Evolutionary conservation across 2,888 invertebrate genomes (phyloP).

Genomic region (Lepidonotus clava): DNA sequence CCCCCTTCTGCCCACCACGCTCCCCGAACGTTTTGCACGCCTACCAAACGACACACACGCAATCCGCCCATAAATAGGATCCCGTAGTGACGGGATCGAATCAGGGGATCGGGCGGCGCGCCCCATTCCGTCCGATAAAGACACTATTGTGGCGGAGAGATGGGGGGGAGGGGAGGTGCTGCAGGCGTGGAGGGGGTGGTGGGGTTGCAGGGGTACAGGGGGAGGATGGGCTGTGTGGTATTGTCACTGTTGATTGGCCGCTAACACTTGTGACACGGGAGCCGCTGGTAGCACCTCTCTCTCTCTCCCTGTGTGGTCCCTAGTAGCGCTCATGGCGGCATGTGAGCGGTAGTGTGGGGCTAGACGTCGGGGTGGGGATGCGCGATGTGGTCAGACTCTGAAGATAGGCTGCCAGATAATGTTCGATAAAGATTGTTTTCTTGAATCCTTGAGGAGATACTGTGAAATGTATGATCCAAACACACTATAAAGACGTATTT

Average conservation of each 20-base stretch:
- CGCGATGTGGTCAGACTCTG: no score
- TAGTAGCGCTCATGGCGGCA: no score
- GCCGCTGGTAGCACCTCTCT: background rate
- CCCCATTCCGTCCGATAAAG: constrained; percentile 17
- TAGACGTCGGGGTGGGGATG: no score
- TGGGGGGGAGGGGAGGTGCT: background rate
- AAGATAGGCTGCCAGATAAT: no score
- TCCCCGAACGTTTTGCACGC: constrained; percentile 37
- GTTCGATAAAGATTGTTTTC: no score
- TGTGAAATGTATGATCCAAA: no score
- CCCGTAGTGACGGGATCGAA: constrained; percentile 25
- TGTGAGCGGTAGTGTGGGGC: no score
- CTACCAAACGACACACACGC: background rate
- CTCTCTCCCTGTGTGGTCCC: no score
- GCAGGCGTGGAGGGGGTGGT: background rate
- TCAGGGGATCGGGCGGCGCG: constrained; percentile 1
- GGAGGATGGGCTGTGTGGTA: background rate
- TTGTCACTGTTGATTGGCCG: constrained; percentile 23
- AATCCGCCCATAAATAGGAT: background rate
- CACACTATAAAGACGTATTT: no score
- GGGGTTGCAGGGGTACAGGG: background rate
- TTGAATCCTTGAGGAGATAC: no score
- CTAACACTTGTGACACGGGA: constrained; percentile 10
- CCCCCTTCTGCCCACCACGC: no score
- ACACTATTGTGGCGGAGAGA: constrained; percentile 1